phyloP scores from a whole-genome alignment of 2,797 vertebrate species.

The Poliocrania exsul region DNA sequence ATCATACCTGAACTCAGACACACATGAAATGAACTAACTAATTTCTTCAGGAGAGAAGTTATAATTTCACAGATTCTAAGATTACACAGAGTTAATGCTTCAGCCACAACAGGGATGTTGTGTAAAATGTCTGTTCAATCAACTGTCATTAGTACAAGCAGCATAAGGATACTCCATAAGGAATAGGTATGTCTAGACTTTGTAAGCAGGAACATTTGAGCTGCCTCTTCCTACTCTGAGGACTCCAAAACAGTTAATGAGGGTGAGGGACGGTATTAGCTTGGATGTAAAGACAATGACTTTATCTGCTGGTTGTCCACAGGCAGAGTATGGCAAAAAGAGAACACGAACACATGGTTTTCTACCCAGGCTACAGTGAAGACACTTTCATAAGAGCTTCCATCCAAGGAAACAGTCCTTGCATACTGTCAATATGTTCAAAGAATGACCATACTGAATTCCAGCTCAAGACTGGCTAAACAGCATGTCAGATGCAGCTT shows the following conservation, averaged over 20 bases:
- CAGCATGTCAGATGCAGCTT: neutral
- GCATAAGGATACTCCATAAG: neutral
- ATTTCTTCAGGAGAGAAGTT: neutral
- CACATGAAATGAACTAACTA: neutral
- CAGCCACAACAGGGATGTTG: accelerated
- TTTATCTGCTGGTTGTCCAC: neutral
- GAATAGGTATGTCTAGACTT: neutral
- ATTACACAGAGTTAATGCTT: neutral
- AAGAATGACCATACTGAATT: neutral
- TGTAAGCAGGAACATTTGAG: neutral
- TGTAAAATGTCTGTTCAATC: neutral
- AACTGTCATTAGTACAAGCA: neutral
- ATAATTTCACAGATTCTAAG: neutral
- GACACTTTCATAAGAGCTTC: neutral
- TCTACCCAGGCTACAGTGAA: neutral
- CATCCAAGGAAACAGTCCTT: neutral
- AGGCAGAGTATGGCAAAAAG: neutral
- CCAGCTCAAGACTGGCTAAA: neutral
- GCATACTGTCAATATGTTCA: neutral
- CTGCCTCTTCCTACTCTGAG: neutral
- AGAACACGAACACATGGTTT: neutral
- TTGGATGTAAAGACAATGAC: neutral
- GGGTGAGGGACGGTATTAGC: neutral
- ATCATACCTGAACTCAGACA: neutral
- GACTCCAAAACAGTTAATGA: neutral